A percentile compares a stretch with the other conserved stretches of the same genome.
Conservation (phyloP, 2,888 invertebrate species). For the Pyrrhia umbra region DNA sequence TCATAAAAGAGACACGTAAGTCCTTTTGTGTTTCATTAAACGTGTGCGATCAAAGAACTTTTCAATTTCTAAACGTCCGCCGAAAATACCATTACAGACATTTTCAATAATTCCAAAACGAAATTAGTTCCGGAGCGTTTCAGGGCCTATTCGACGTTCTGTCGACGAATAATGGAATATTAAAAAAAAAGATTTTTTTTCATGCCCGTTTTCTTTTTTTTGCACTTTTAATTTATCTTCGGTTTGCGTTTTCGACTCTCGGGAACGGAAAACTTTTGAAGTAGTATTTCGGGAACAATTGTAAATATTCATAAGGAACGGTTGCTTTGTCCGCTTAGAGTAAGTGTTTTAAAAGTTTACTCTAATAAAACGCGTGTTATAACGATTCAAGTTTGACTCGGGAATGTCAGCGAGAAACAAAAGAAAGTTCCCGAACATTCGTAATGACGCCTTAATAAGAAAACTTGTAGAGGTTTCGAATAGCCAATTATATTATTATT, state of each 20-base stretch:
- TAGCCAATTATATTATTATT: constrained; percentile 43
- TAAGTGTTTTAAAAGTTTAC: constrained; percentile 49
- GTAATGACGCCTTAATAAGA: constrained; percentile 37
- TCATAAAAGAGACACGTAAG: constrained; percentile 54
- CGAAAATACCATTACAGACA: constrained; percentile 59
- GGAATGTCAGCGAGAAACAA: constrained; percentile 35
- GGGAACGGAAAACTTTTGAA: constrained; percentile 58
- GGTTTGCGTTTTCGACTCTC: constrained; percentile 49
- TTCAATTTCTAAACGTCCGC: constrained; percentile 62
- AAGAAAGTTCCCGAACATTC: constrained; percentile 25
- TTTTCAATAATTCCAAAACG: constrained; percentile 65
- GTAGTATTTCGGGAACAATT: constrained; percentile 61
- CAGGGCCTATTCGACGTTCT: constrained; percentile 50
- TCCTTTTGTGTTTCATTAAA: constrained; percentile 63
- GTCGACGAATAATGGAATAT: constrained; percentile 58
- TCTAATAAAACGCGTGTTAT: constrained; percentile 56
- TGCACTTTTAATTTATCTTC: constrained; percentile 67
- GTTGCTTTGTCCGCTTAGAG: constrained; percentile 25
- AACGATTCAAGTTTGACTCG: constrained; percentile 56
- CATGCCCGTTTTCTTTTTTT: constrained; percentile 58
- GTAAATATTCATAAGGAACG: constrained; percentile 56
- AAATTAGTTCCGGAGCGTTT: constrained; percentile 65
- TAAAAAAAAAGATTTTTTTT: constrained; percentile 60
- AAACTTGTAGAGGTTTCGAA: constrained; percentile 25
- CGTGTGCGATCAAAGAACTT: constrained; percentile 63